Percentiles rank a stretch among this genome's conserved stretches.
Evolutionary conservation across 2,888 invertebrate genomes (phyloP).

Genomic region (Apodemia hepburni): DNA sequence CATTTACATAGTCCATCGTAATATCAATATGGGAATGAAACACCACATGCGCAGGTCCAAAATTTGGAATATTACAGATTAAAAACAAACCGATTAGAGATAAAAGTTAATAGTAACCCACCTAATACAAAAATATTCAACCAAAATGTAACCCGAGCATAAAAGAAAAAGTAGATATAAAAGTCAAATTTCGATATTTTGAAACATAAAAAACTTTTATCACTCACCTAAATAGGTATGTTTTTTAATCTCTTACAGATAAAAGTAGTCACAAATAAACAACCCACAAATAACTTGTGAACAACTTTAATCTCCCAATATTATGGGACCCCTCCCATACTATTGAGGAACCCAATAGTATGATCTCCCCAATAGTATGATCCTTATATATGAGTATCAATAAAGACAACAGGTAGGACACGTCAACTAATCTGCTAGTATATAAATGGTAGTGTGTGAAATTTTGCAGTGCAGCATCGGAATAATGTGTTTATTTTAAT

Average conservation of each 20-base stretch:
- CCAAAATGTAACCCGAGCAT: neutral
- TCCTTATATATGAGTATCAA: neutral
- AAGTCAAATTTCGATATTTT: neutral
- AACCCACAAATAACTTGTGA: neutral
- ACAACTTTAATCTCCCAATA: neutral
- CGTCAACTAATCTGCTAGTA: neutral
- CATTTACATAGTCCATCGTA: constrained; percentile 40
- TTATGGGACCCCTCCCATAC: neutral
- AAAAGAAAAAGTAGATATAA: neutral
- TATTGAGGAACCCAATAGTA: too few relatives aligned
- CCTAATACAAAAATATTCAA: neutral
- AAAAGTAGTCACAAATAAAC: neutral
- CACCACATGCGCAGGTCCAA: constrained; percentile 33
- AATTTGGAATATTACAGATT: neutral
- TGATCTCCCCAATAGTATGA: too few relatives aligned
- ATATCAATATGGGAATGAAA: constrained; percentile 26
- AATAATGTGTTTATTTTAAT: neutral
- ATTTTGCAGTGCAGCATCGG: neutral
- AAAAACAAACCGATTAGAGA: constrained; percentile 6
- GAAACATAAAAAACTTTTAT: neutral
- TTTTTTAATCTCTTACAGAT: neutral
- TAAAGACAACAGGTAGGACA: neutral
- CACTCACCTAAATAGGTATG: neutral
- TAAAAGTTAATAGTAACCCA: constrained; percentile 21
- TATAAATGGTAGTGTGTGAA: neutral